Evolutionary conservation across 2,888 invertebrate genomes (phyloP).

Genomic region (Siphonodentalium dalli): DNA sequence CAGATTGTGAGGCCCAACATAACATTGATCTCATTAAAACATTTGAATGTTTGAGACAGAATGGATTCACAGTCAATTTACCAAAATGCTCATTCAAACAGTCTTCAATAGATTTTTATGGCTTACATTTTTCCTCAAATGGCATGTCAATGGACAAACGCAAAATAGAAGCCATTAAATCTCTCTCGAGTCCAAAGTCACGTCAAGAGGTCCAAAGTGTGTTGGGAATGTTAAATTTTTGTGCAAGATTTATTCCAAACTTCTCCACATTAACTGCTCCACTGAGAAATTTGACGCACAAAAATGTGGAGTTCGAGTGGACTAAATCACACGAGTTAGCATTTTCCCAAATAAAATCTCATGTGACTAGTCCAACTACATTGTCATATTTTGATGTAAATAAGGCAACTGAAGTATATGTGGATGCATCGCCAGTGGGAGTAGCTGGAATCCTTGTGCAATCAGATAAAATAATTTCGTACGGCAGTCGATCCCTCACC

Average conservation of each 20-base stretch:
- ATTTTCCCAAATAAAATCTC: background rate
- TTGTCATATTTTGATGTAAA: conserved; percentile 14
- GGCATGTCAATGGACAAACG: background rate
- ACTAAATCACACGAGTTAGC: background rate
- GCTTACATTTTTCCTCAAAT: conserved; percentile 1
- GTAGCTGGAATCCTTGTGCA: conserved; percentile 2
- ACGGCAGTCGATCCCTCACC: conserved; percentile 4
- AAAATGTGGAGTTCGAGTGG: conserved; percentile 5
- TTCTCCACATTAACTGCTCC: conserved; percentile 7
- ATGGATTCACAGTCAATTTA: conserved; percentile 6
- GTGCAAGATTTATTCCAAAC: conserved; percentile 9
- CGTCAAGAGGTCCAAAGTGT: background rate
- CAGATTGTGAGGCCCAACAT: background rate
- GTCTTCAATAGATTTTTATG: conserved; percentile 3
- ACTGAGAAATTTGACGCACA: conserved; percentile 7
- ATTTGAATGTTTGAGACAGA: conserved; percentile 1
- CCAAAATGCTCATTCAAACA: conserved; percentile 9
- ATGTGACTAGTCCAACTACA: conserved; percentile 5
- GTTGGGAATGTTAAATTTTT: conserved; percentile 6
- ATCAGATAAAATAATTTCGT: conserved; percentile 2
- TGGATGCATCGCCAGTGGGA: conserved; percentile 6
- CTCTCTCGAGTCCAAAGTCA: background rate
- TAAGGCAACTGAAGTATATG: conserved; percentile 3
- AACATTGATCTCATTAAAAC: background rate
- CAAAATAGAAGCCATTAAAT: conserved; percentile 4